Base-by-base conservation (phyloP, 2,888 invertebrate genomes). In the Drosophila bunnanda region DNA sequence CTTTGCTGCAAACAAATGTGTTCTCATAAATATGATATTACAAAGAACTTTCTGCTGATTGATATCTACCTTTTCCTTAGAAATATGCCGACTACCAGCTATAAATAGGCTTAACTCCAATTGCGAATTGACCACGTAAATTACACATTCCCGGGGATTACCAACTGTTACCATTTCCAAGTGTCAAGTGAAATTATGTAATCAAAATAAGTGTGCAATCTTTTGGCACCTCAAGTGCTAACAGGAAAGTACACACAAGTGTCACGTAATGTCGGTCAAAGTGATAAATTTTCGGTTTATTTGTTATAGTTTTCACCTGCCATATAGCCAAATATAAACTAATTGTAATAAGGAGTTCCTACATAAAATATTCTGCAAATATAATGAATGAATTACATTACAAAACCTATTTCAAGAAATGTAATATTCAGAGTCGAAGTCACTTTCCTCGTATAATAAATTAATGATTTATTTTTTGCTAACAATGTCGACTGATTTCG, bases 381-480 rank as follows among this genome's bases (percentile, higher is more conserved):
- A n/a, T 2, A 8, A 36, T n/a, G n/a, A n/a, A n/a, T n/a, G n/a
- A n/a, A 6, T 46, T 25, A 1, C 17, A 17, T 10, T n/a, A n/a
- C n/a, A 17, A 10, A 39, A 2, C 4, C 25, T 4, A 25, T 25
- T 25, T 25, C 25, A 25, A 25, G 25, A 4, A 25, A 25, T 8
- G 3, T 12, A 17, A 39, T n/a, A 6, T 38, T 38, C 0, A 36
- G 3, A 36, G 6, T 38, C n/a, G n/a, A 36, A 53, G n/a, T 15
- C 20, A 12, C 10, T 12, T 52, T 22, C 7, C 12, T 28, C 0
- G 10, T 0, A n/a, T 15, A 65, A 67, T 67, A 67, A 67, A 65
- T 67, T 65, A 67, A 34, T 22, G 28, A 46, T 67, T 67, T 67
- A 67, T 67, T 65, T 48, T 36, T 30, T 34, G 44, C 36, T 17